Base-by-base conservation (phyloP, 2,113 vertebrate genomes). In the Stegostoma tigrinum region DNA sequence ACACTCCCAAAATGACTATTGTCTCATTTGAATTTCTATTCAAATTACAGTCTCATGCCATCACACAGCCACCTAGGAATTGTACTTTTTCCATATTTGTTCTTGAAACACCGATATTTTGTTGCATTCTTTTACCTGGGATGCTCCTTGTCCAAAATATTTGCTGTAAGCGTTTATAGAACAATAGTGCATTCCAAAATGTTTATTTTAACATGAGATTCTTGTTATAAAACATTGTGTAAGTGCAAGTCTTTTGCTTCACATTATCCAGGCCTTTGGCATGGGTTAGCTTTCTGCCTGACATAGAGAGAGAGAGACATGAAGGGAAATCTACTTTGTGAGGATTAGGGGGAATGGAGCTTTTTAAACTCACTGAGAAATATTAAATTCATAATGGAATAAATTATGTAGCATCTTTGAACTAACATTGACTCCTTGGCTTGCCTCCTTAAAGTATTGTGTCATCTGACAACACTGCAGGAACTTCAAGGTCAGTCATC, bases 371-470 rank as follows among this genome's bases (percentile, higher is more conserved):
- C n/a, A 64, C 87, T n/a, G 15, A 34, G 34, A 19, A 83, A 83
- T 42, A 83, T 45, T 42, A 38, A 91, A 64, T 91, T 91, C 34
- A 91, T 61, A 91, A 91, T 64, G 64, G 30, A 91, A 91, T 91
- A 55, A 91, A 64, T 91, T 91, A 91, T 91, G 52, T 61, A 91
- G 55, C 87, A 83, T 83, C 87, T 91, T 64, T 61, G 52, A 91
- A 61, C 87, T 91, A n/a, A 64, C 87, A 91, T 64, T 64, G 87
- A 64, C 87, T 34, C 55, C 55, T 90, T 64, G 87, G 87, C 15
- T 90, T 90, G 52, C 61, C 30, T 64, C 64, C 87, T 90, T 64
- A 90, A n/a, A 52, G 87, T 90, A 90, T 90, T 90, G 87, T 34
- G 12, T 91, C 87, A 91, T 34, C 87, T 91, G 87, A 64, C 55